Percentiles rank a stretch among this genome's conserved stretches.
phyloP scores from a whole-genome alignment of 2,113 vertebrate genomes.

The Columba livia region DNA sequence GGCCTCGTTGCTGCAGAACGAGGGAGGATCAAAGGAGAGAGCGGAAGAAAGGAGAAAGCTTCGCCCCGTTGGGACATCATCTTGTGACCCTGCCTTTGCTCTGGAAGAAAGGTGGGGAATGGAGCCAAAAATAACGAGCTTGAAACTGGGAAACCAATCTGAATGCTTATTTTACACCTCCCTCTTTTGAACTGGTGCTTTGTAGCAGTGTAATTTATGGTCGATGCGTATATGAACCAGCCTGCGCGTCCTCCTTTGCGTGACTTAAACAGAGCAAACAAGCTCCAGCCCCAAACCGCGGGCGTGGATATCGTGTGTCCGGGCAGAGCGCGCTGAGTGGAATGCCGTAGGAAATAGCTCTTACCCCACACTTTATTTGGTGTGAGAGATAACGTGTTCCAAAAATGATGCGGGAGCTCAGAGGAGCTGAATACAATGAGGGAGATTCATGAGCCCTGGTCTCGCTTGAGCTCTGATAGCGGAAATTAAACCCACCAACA shows the following conservation, averaged over 20 bases:
- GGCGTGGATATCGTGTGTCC: too few species aligned
- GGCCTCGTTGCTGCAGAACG: neutral
- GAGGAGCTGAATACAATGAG: too few species aligned
- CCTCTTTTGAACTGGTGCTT: neutral
- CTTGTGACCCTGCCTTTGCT: neutral
- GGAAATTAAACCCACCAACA: neutral
- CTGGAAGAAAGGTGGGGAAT: neutral
- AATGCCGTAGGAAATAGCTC: too few species aligned
- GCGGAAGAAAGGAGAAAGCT: neutral
- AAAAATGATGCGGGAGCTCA: neutral
- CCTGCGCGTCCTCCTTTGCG: neutral
- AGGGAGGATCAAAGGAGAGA: neutral
- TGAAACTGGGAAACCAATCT: neutral
- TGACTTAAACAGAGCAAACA: neutral
- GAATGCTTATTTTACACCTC: neutral
- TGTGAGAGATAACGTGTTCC: neutral
- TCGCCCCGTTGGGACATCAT: neutral
- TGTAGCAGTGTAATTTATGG: neutral
- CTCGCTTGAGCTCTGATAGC: neutral
- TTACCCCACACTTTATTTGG: neutral
- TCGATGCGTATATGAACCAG: neutral
- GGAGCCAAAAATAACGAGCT: neutral
- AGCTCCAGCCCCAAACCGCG: accelerated
- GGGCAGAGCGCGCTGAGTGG: too few species aligned
- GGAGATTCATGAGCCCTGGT: neutral